phyloP scores from a whole-genome alignment of 2,113 vertebrate genomes.

The Poecile atricapillus region DNA sequence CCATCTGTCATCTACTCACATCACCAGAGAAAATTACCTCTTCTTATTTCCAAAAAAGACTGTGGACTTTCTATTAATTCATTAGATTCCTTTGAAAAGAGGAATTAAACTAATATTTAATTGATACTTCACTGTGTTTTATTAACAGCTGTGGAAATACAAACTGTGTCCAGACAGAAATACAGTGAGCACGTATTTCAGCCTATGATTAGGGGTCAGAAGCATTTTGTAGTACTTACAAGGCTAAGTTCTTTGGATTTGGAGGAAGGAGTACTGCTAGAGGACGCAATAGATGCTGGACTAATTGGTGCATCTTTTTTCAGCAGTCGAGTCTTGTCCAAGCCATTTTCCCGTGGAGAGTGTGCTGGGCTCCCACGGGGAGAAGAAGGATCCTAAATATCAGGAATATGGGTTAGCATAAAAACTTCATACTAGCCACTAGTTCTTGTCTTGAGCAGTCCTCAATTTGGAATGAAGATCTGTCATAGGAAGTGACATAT shows the following conservation, averaged over 20 bases:
- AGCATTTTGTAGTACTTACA: constrained; percentile 76
- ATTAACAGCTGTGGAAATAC: not conserved
- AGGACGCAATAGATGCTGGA: constrained; percentile 95
- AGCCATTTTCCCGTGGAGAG: constrained; percentile 95
- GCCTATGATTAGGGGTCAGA: not conserved
- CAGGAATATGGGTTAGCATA: not conserved
- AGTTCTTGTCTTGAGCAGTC: not conserved
- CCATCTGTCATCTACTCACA: constrained; percentile 22
- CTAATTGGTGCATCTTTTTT: constrained; percentile 98
- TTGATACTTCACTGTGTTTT: not conserved
- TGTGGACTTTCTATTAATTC: not conserved
- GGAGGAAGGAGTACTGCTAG: constrained; percentile 97
- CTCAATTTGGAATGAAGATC: not conserved
- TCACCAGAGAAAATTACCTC: not conserved
- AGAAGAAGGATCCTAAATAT: constrained; percentile 90
- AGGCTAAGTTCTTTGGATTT: constrained; percentile 99
- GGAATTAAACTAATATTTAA: not conserved
- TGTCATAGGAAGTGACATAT: not conserved
- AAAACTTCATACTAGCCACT: not conserved
- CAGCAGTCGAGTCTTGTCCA: constrained; percentile 91
- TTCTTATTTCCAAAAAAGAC: not conserved
- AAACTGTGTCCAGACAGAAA: not conserved
- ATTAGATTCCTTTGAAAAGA: not conserved
- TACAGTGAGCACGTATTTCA: not conserved
- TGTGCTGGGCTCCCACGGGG: constrained; percentile 93